phyloP scores from a whole-genome alignment of 2,113 vertebrate genomes.

The Sander lucioperca region DNA sequence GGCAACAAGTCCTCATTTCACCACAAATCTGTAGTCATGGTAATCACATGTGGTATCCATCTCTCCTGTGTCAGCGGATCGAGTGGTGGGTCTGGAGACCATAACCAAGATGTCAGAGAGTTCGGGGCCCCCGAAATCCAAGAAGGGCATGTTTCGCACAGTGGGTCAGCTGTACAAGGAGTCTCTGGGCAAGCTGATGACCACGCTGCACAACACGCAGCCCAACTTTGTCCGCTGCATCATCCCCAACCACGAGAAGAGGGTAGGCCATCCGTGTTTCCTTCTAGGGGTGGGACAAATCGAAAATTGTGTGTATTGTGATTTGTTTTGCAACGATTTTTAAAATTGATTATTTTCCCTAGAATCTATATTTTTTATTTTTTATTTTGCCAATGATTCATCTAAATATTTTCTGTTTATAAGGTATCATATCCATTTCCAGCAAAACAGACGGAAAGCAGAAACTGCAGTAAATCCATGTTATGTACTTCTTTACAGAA shows the following conservation, averaged over 20 bases:
- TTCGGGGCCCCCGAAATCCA: constrained; percentile 91
- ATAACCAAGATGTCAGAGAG: constrained; percentile 97
- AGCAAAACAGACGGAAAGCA: too few relatives aligned
- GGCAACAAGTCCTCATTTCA: neutral
- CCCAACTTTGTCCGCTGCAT: constrained; percentile 99
- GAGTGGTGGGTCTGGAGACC: constrained; percentile 96
- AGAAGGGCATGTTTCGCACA: constrained; percentile 98
- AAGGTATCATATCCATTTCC: too few relatives aligned
- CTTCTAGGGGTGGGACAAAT: too few relatives aligned
- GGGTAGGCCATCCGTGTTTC: constrained; percentile 79
- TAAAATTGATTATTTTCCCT: too few relatives aligned
- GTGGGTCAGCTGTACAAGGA: constrained; percentile 98
- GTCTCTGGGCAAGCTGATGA: constrained; percentile 96
- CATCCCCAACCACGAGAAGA: constrained; percentile 98
- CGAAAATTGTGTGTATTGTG: too few relatives aligned
- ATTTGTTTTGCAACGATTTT: too few relatives aligned
- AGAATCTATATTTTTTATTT: too few relatives aligned
- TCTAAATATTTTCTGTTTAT: too few relatives aligned
- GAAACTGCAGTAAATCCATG: too few relatives aligned
- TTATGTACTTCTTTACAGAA: too few relatives aligned
- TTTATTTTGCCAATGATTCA: too few relatives aligned
- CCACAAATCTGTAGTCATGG: rapidly evolving
- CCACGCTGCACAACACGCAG: constrained; percentile 94
- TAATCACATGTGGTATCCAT: neutral
- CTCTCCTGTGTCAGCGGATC: constrained; percentile 85